Base-by-base conservation (phyloP, 2,888 invertebrate species). In the Lysandra coridon region DNA sequence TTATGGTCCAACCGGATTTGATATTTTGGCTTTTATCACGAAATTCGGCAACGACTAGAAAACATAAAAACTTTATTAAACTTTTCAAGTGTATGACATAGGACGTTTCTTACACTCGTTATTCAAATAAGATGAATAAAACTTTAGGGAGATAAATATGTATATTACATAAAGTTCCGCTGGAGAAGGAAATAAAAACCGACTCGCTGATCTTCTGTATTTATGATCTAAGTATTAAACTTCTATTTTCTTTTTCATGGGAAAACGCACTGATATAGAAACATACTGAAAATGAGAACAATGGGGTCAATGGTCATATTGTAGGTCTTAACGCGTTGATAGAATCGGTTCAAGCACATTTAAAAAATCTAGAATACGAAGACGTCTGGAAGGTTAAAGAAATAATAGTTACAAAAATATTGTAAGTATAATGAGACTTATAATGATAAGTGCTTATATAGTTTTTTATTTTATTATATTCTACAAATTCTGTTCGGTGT, bases 31-130 rank as follows among this genome's bases (percentile, higher is more conserved):
- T 10, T 49, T 37, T 37, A 33, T 69, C 33, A 17, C 23, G 17
- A 5, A 4, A 33, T 69, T 69, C 33, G 69, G 69, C 69, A 69
- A 14, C 69, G 69, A 17, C 69, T 69, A 69, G 69, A 23, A 30
- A 69, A 69, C 69, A 69, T 74, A 74, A 74, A 74, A 74, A 74
- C 74, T 74, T 74, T 74, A 74, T n/a, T 74, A 74, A 74, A 74
- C 44, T 44, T 23, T 74, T 44, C 30, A 44, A 74, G 74, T 74
- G 33, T 37, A 14, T 17, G 23, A 44, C 73, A 40, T 40, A 73
- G 73, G 37, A 40, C 74, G 44, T 74, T 74, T 74, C 44, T 74
- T 74, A 40, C 44, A 23, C 74, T 44, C 74, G 74, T 74, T 74
- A 74, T 74, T 74, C 74, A 74, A 74, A 74, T 74, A 44, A 74